Conservation (phyloP, 1,140 invertebrate species). For the Trichogramma pretiosum region DNA sequence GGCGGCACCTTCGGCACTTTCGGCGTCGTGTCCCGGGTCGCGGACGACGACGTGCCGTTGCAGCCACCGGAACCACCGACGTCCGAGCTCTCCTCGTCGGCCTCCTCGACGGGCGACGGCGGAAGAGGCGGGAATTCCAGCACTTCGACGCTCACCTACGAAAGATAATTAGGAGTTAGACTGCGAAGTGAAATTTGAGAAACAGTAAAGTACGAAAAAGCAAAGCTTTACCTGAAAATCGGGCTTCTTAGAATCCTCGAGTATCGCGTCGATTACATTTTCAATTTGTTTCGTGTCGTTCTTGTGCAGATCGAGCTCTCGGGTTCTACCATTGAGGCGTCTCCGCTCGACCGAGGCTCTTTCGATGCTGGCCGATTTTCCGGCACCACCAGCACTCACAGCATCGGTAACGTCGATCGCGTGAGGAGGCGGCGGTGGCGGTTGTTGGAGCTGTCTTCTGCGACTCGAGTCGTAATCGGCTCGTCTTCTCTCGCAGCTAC, state of each 20-base stretch:
- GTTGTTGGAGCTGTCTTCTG: neutral
- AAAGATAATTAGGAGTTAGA: neutral
- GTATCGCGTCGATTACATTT: constrained; percentile 43
- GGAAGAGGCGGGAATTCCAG: constrained; percentile 70
- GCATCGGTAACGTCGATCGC: neutral
- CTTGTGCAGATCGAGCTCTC: constrained; percentile 35
- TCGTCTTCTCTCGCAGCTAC: constrained; percentile 21
- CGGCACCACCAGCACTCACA: neutral
- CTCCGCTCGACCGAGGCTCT: constrained; percentile 29
- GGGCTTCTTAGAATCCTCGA: constrained; percentile 43
- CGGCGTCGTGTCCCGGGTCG: neutral
- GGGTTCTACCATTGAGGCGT: constrained; percentile 31
- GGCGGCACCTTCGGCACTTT: constrained; percentile 25
- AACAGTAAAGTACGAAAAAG: neutral
- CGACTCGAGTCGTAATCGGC: constrained; percentile 4
- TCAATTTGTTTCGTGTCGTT: constrained; percentile 44
- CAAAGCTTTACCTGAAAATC: constrained; percentile 35
- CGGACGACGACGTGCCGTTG: constrained; percentile 35
- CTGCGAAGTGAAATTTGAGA: neutral
- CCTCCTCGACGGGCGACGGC: constrained; percentile 67
- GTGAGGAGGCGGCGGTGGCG: neutral
- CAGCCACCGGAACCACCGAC: constrained; percentile 45
- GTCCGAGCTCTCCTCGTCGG: constrained; percentile 65
- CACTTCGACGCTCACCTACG: constrained; percentile 48
- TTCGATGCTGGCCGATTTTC: constrained; percentile 19